Evolutionary conservation across 2,113 vertebrate genomes (phyloP).

Genomic region (Nyctibius bracteatus): DNA sequence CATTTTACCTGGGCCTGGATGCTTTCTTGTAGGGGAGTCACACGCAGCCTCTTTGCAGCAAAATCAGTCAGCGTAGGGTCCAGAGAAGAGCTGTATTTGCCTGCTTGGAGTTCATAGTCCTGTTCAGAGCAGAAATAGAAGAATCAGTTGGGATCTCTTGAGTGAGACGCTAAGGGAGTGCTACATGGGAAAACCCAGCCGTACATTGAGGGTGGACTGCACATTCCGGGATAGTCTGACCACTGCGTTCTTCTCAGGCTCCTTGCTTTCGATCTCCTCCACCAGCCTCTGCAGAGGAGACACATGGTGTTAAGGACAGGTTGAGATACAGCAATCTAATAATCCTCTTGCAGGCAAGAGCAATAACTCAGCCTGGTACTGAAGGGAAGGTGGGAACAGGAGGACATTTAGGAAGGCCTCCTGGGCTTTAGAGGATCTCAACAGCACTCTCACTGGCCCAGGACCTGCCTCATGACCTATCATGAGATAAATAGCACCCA

Average conservation of each 20-base stretch:
- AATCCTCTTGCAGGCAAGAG: not conserved
- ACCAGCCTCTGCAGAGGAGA: conserved; percentile 78
- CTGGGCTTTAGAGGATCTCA: not conserved
- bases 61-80: conserved; percentile 63
- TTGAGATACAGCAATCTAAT: not conserved
- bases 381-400: not conserved
- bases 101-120: conserved; percentile 85
- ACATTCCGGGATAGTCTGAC: conserved; percentile 81
- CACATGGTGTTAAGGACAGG: not conserved
- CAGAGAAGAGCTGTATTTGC: conserved; percentile 84
- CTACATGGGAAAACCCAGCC: not conserved
- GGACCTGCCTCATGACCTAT: not conserved
- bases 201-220: conserved; percentile 83
- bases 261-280: conserved; percentile 85
- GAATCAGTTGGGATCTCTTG: not conserved
- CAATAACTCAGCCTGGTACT: not conserved
- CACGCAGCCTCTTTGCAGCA: conserved; percentile 67
- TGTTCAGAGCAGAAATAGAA: conserved; percentile 48
- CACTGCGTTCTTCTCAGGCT: conserved; percentile 75
- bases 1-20: conserved; percentile 83
- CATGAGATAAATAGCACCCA: not conserved
- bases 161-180: not conserved
- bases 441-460: not conserved
- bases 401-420: not conserved
- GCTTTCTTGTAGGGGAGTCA: conserved; percentile 77